Evolutionary conservation across 2,797 vertebrate species (phyloP).

Genomic region (Alosa sapidissima): DNA sequence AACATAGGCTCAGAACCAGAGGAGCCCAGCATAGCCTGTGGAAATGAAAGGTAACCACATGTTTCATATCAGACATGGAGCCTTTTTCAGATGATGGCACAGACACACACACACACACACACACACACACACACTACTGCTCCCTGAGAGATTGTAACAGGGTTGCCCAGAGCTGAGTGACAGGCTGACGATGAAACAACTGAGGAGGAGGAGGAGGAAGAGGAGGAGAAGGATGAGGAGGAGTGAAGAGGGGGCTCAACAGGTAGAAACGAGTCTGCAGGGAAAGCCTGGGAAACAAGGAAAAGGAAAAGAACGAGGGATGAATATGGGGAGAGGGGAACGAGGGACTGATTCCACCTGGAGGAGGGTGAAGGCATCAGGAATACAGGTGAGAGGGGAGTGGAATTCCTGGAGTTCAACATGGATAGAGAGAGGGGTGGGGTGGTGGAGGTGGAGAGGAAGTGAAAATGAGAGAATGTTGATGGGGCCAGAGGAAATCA

Average conservation of each 20-base stretch:
- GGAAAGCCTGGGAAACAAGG: background rate
- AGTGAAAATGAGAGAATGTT: constrained; percentile 39
- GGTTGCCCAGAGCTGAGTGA: background rate
- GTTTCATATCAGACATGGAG: background rate
- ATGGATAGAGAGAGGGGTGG: background rate
- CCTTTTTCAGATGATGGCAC: background rate
- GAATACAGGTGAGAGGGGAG: background rate
- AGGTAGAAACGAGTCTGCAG: background rate
- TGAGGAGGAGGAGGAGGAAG: background rate
- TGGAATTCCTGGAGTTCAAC: constrained; percentile 17
- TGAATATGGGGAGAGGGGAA: constrained; percentile 1
- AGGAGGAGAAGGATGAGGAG: background rate
- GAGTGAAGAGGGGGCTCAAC: background rate
- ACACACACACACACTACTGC: no score
- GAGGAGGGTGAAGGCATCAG: constrained; percentile 15
- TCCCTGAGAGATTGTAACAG: background rate
- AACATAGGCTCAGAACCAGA: background rate
- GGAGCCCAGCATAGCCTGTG: background rate
- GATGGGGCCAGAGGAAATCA: constrained; percentile 42
- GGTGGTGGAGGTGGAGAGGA: background rate
- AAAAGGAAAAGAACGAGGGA: background rate
- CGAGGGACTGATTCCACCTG: constrained; percentile 28
- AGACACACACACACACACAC: no score
- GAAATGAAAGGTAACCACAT: background rate
- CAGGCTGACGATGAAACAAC: background rate